phyloP scores from a whole-genome alignment of 2,113 vertebrate genomes.

The Alligator sinensis region DNA sequence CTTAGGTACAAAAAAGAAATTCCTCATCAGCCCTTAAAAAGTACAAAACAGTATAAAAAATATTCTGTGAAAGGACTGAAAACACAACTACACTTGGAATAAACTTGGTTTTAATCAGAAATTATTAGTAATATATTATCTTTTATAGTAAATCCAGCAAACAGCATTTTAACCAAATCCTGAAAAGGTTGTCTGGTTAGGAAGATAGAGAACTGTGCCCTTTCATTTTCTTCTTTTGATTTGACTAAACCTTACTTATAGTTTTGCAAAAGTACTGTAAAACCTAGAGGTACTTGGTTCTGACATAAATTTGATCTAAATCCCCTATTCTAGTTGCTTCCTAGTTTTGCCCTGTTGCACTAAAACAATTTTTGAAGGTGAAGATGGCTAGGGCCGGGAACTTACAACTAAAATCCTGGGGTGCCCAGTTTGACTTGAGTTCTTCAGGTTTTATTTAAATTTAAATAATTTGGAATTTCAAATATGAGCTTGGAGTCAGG shows the following conservation, averaged over 20 bases:
- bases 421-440: not conserved
- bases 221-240: slow-evolving; percentile 18
- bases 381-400: not conserved
- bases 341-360: not conserved
- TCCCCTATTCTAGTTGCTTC: not conserved
- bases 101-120: not conserved
- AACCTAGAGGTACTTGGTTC: not conserved
- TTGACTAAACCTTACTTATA: not conserved
- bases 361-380: not conserved
- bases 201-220: slow-evolving; percentile 30
- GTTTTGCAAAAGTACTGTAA: not conserved
- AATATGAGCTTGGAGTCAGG: not conserved
- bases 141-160: slow-evolving; percentile 62
- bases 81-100: slow-evolving; percentile 28
- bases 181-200: slow-evolving; percentile 42
- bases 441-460: slow-evolving; percentile 11
- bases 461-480: slow-evolving; percentile 20
- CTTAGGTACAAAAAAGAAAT: slow-evolving; percentile 70
- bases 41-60: slow-evolving; percentile 25
- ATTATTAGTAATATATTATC: slow-evolving; percentile 55
- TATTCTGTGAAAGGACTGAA: slow-evolving; percentile 5
- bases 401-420: not conserved
- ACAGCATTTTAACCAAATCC: slow-evolving; percentile 39
- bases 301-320: not conserved
- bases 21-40: slow-evolving; percentile 61